Evolutionary conservation across 2,888 invertebrate species (phyloP).

Genomic region (Leptopilina myrica): DNA sequence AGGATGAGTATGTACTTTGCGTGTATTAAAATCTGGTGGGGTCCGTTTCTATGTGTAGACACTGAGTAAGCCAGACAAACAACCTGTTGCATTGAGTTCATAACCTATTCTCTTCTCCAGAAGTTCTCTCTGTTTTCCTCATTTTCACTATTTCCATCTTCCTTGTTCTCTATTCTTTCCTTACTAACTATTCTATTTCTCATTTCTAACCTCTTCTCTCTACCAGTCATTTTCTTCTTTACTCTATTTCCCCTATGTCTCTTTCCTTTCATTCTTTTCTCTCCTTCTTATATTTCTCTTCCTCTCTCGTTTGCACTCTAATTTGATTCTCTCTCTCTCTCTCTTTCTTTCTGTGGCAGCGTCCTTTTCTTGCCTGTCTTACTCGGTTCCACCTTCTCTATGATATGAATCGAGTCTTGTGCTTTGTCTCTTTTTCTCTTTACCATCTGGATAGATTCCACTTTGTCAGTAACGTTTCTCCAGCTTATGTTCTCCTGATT

Average conservation of each 20-base stretch:
- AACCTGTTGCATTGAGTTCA: conserved; percentile 44
- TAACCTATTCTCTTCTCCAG: conserved; percentile 46
- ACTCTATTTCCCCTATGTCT: conserved; percentile 17
- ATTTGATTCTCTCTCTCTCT: conserved; percentile 37
- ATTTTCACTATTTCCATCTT: conserved; percentile 22
- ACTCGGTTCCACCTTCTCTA: conserved; percentile 41
- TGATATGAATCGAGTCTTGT: conserved; percentile 43
- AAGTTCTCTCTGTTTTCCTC: conserved; percentile 37
- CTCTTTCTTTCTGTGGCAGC: conserved; percentile 53
- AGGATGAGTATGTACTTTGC: background rate
- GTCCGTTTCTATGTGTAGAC: background rate
- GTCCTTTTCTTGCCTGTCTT: conserved; percentile 53
- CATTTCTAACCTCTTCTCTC: conserved; percentile 42
- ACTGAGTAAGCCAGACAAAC: conserved; percentile 12
- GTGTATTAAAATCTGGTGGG: conserved; percentile 15
- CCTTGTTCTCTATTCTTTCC: background rate
- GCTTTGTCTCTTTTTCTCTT: conserved; percentile 53
- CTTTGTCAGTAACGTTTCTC: conserved; percentile 62
- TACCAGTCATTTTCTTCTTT: conserved; percentile 41
- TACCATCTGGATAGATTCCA: conserved; percentile 59
- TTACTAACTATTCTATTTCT: conserved; percentile 42
- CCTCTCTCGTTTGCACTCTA: conserved; percentile 45
- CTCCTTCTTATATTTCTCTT: conserved; percentile 15
- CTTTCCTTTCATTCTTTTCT: background rate
- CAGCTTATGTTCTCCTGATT: conserved; percentile 73